Evolutionary conservation across 2,888 invertebrate species (phyloP).

Genomic region (Rhingia rostrata): DNA sequence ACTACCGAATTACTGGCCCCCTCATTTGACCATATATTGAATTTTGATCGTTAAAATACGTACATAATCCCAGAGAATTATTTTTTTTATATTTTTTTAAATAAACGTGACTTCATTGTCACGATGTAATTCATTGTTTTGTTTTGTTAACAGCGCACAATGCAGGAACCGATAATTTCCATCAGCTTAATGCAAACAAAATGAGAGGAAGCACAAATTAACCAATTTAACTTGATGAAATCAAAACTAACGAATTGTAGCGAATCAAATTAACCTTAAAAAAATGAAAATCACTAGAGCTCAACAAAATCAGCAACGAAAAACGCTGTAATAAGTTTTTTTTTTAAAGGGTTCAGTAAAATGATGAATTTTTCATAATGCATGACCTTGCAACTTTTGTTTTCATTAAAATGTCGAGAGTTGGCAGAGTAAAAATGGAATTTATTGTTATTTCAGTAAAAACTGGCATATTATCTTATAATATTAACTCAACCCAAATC

Average conservation of each 20-base stretch:
- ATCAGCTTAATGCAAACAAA: background rate
- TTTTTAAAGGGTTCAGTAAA: constrained; percentile 2
- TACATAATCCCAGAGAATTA: background rate
- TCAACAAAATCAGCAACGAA: constrained; percentile 27
- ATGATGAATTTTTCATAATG: background rate
- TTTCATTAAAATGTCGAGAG: constrained; percentile 7
- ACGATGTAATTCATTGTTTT: constrained; percentile 13
- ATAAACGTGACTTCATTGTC: constrained; percentile 41
- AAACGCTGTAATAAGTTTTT: constrained; percentile 1
- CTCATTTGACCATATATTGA: too few species aligned
- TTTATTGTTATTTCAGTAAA: too few species aligned
- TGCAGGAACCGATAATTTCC: background rate
- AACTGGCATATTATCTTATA: too few species aligned
- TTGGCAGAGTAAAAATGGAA: background rate
- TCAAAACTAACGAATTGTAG: constrained; percentile 41
- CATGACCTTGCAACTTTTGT: constrained; percentile 24
- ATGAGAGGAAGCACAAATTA: constrained; percentile 54
- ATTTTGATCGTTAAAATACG: too few species aligned
- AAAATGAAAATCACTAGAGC: constrained; percentile 50
- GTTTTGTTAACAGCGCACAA: constrained; percentile 19
- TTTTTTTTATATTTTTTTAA: constrained; percentile 32
- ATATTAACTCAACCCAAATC: too few species aligned
- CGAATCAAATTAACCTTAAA: constrained; percentile 57
- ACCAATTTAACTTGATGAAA: constrained; percentile 30
- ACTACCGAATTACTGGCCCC: too few species aligned